Conservation (phyloP, 2,888 invertebrate species). For the Leucozona laternaria region DNA sequence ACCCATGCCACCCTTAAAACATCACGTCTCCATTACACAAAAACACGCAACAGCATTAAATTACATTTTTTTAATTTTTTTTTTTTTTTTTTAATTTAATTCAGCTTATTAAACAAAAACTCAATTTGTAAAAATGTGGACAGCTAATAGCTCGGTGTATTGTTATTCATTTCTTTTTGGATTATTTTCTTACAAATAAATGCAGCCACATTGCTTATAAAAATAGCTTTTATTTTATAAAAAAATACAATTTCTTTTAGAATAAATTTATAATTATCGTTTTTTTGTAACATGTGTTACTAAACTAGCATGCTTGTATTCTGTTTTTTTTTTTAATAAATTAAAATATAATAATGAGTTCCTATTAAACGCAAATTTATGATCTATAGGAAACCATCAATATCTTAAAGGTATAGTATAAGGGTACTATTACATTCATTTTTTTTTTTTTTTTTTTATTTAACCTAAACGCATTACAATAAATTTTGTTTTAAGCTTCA, state of each 20-base stretch:
- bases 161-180: slow-evolving; percentile 9
- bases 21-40: too few relatives aligned
- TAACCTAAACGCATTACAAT: slow-evolving; percentile 5
- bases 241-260: slow-evolving; percentile 28
- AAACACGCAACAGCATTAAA: too few relatives aligned
- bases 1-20: too few relatives aligned
- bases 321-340: slow-evolving; percentile 30
- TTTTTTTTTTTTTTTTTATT: slow-evolving; percentile 2
- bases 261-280: slow-evolving; percentile 48
- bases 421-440: slow-evolving; percentile 15
- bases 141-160: slow-evolving; percentile 63
- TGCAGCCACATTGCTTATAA: slow-evolving; percentile 69
- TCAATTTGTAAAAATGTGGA: slow-evolving; percentile 56
- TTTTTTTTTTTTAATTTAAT: slow-evolving; percentile 47
- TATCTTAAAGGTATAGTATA: slow-evolving; percentile 31
- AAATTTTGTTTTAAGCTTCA: slow-evolving; percentile 16
- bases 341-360: slow-evolving; percentile 39
- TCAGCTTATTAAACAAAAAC: slow-evolving; percentile 37
- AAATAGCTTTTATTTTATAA: slow-evolving; percentile 54
- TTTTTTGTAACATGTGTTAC: slow-evolving; percentile 24
- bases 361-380: slow-evolving; percentile 25
- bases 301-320: slow-evolving; percentile 7
- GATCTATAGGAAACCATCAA: slow-evolving; percentile 46
- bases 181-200: slow-evolving; percentile 53
- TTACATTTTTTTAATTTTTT: neutral